Conservation (phyloP, 1,140 invertebrate genomes). For the Papilio polyxenes region DNA sequence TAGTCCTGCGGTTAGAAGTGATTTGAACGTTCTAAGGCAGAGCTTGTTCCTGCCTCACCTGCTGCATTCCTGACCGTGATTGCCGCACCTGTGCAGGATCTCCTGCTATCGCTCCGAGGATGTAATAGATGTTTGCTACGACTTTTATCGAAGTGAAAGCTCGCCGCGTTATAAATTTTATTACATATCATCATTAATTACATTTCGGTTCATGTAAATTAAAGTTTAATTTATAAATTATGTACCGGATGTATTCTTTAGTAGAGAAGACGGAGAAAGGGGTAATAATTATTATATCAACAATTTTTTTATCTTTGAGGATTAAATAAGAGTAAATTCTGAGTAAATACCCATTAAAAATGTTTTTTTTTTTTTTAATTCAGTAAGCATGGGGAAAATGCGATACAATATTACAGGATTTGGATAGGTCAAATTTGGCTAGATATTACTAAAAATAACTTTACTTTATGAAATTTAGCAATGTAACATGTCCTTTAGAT, state of each 20-base stretch:
- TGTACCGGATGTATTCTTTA: neutral
- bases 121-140: constrained; percentile 45
- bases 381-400: too few species aligned
- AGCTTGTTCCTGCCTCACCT: constrained; percentile 75
- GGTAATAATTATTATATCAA: neutral
- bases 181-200: constrained; percentile 29
- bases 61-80: constrained; percentile 74
- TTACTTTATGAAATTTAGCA: too few species aligned
- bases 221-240: neutral
- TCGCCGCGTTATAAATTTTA: constrained; percentile 23
- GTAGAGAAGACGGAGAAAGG: neutral
- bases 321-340: neutral
- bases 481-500: too few species aligned
- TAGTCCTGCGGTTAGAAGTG: constrained; percentile 77
- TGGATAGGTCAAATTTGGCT: too few species aligned
- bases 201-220: neutral
- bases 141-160: constrained; percentile 38
- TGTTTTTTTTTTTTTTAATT: too few species aligned
- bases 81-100: constrained; percentile 65
- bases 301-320: neutral
- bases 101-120: constrained; percentile 20
- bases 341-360: too few species aligned
- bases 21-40: constrained; percentile 69
- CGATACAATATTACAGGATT: too few species aligned
- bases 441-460: too few species aligned